Evolutionary conservation across 2,797 vertebrate genomes (phyloP).

Genomic region (Sebastes diaconus): DNA sequence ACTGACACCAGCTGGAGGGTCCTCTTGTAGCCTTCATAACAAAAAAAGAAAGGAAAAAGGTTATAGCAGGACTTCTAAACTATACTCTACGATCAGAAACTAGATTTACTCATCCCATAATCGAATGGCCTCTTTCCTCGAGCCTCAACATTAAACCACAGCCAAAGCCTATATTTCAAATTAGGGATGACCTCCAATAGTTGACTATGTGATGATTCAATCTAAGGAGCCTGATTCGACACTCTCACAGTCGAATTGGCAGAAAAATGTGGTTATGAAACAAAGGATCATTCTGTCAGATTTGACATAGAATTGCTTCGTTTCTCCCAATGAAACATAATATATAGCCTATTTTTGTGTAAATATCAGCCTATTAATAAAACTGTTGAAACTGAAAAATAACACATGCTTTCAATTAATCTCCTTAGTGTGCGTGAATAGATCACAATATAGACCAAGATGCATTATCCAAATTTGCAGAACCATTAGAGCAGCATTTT

Average conservation of each 20-base stretch:
- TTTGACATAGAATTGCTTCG: background rate
- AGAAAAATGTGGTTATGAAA: background rate
- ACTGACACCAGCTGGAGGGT: conserved; percentile 95
- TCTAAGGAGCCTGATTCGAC: background rate
- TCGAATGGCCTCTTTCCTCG: background rate
- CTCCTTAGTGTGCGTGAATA: background rate
- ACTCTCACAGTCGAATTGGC: background rate
- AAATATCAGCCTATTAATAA: background rate
- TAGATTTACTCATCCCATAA: background rate
- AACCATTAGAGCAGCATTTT: too few species aligned
- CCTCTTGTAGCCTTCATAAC: conserved; percentile 91
- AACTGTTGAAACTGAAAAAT: background rate
- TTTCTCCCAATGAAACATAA: background rate
- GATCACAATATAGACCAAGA: too few species aligned
- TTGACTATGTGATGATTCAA: background rate
- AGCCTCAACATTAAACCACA: background rate
- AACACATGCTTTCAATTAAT: background rate
- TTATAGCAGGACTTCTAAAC: background rate
- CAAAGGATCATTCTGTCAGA: background rate
- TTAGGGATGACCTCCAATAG: background rate
- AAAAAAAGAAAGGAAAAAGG: background rate
- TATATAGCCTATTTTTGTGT: background rate
- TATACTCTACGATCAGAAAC: background rate
- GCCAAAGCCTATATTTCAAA: background rate
- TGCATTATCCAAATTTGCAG: too few species aligned